Conservation (phyloP, 92 coral and sea anemone genomes). For the Porites lobata region DNA sequence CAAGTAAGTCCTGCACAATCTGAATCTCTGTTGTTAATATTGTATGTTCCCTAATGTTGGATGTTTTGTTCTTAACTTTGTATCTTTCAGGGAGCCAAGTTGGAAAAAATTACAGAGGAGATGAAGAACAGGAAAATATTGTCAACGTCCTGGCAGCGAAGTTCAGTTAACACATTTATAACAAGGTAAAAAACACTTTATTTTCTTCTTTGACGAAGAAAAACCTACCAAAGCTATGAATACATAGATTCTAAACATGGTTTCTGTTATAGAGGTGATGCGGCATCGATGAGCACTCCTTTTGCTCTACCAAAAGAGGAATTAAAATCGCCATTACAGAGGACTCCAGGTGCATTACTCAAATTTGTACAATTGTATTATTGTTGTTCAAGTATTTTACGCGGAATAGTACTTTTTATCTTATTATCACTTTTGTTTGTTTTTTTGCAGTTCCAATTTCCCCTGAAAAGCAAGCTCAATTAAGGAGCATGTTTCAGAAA, state of each 20-base stretch:
- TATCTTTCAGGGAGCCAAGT: slow-evolving; percentile 51
- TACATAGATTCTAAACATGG: no score
- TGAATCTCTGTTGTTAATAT: no score
- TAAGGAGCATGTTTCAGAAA: slow-evolving; percentile 84
- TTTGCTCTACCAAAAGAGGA: slow-evolving; percentile 34
- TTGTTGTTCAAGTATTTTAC: no score
- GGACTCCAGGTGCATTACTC: slow-evolving; percentile 4
- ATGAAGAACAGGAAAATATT: slow-evolving; percentile 74
- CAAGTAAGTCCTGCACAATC: slow-evolving; percentile 63
- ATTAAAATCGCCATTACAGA: neutral
- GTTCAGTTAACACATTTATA: slow-evolving; percentile 31
- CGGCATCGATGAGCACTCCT: slow-evolving; percentile 37
- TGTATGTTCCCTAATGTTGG: neutral
- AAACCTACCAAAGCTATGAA: no score
- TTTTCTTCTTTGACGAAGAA: no score
- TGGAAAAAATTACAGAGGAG: slow-evolving; percentile 70
- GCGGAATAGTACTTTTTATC: neutral
- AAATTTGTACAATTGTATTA: neutral
- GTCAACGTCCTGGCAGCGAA: slow-evolving; percentile 72
- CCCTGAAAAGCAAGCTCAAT: slow-evolving; percentile 78
- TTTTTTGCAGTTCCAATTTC: slow-evolving; percentile 72
- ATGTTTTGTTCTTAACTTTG: neutral
- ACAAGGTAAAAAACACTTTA: slow-evolving; percentile 29
- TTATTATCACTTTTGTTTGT: neutral
- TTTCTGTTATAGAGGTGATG: slow-evolving; percentile 53